phyloP scores from a whole-genome alignment of 1,140 invertebrate species.

The Rhyacophila brunnea region DNA sequence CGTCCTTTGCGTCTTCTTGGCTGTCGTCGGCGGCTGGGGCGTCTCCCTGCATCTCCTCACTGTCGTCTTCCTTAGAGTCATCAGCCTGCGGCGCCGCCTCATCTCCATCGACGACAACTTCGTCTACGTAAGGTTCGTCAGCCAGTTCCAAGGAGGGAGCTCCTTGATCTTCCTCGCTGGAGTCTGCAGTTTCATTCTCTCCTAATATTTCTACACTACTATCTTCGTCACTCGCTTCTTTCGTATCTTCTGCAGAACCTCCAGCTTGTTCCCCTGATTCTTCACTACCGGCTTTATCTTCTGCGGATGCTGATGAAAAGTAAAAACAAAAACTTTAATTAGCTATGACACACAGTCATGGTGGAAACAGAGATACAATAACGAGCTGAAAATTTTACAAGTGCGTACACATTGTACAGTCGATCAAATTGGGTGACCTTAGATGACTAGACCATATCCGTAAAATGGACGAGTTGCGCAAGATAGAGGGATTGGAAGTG shows the following conservation, averaged over 20 bases:
- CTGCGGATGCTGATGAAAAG: slow-evolving; percentile 18
- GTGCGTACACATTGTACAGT: too few species aligned
- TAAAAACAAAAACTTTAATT: background rate
- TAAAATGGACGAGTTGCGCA: too few species aligned
- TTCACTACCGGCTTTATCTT: slow-evolving; percentile 25
- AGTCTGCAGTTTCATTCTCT: slow-evolving; percentile 38
- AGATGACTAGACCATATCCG: too few species aligned
- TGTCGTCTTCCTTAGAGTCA: slow-evolving; percentile 41
- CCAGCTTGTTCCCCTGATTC: slow-evolving; percentile 28
- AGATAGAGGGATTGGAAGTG: too few species aligned
- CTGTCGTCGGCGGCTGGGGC: slow-evolving; percentile 35
- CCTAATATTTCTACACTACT: slow-evolving; percentile 46
- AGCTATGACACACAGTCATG: too few species aligned
- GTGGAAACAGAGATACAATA: too few species aligned
- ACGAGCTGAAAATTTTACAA: too few species aligned
- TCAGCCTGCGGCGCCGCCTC: slow-evolving; percentile 37
- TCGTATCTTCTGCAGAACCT: slow-evolving; percentile 44
- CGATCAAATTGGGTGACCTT: too few species aligned
- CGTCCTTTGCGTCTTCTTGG: slow-evolving; percentile 24
- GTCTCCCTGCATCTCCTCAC: slow-evolving; percentile 41
- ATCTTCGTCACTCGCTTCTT: slow-evolving; percentile 47
- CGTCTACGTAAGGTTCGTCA: slow-evolving; percentile 52
- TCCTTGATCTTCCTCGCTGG: slow-evolving; percentile 37
- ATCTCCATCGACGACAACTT: slow-evolving; percentile 40
- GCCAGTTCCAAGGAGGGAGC: slow-evolving; percentile 48